Evolutionary conservation across 2,888 invertebrate genomes (phyloP), one percentile per base, ranked within the genome.

Genomic region (Eremobia ochroleuca): DNA sequence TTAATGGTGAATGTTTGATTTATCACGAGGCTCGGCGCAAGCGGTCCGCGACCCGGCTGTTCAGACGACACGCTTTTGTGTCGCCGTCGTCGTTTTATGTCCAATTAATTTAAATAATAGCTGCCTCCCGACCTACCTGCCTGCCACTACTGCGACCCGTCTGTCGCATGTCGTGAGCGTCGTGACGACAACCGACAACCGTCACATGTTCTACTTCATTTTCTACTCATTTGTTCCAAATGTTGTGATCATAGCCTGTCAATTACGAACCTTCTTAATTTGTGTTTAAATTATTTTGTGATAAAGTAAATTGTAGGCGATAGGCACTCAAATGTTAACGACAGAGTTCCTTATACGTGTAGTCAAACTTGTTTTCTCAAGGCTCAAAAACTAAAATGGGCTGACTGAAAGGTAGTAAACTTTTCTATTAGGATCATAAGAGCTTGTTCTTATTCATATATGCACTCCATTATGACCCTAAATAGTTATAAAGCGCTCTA

Each of bases 91-190:
- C 94, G 94, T 95, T 96, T 95, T 94, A 95, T 94, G 94, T 95
- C 95, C 95, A 96, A 96, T 96, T 96, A 95, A 96, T 96, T 96
- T 96, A 95, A 96, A 96, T 96, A 95, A 96, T 95, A 94, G 95
- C 95, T 90, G 92, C 94, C 93, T 93, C 92, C 92, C 93, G 92
- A 92, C 94, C 94, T 95, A 95, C 95, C 95, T 95, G 95, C 94
- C 94, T 95, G 94, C 90, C 91, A 91, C 91, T 90, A 90, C 91
- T 89, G 87, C 90, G 91, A 91, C 91, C 92, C 91, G 92, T 91
- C 89, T 88, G 87, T 89, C 91, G 92, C 91, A 90, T 89, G 87
- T 89, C 83, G 76, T 83, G 74, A 82, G 78, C 69, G 55, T 89
- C 80, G 68, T 83, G 80, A 83, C 85, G 78, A 82, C 84, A 83